A percentile compares a stretch with the other conserved stretches of the same genome.
Conservation (phyloP, 2,888 invertebrate species). For the Drosophila seclusa region DNA sequence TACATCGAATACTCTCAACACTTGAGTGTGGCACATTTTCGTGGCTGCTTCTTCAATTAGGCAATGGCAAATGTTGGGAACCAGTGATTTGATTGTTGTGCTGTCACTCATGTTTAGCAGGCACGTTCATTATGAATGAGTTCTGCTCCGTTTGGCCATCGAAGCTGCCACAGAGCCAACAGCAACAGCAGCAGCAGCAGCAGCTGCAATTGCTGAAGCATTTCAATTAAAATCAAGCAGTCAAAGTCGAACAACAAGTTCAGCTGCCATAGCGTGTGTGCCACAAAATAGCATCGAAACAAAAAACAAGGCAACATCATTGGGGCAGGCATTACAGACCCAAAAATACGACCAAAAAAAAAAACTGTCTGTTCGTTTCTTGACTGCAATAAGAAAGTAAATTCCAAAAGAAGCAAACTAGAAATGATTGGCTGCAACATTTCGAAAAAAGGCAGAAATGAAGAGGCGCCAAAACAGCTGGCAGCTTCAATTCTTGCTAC, state of each 20-base stretch:
- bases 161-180: constrained; percentile 13
- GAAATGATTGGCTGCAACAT: constrained; percentile 35
- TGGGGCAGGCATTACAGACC: neutral
- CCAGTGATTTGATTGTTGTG: constrained; percentile 54
- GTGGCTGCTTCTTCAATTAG: constrained; percentile 52
- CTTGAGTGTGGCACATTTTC: neutral
- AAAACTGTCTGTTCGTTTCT: constrained; percentile 36
- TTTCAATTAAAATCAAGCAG: constrained; percentile 73
- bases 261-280: constrained; percentile 34
- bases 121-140: constrained; percentile 66
- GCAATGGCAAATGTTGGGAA: constrained; percentile 28
- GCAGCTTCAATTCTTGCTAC: constrained; percentile 20
- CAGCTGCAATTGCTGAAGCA: constrained; percentile 60
- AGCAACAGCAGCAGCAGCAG: neutral
- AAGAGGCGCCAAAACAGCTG: constrained; percentile 28
- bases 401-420: constrained; percentile 24
- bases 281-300: constrained; percentile 49
- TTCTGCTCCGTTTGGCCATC: constrained; percentile 68
- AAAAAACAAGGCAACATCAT: constrained; percentile 16
- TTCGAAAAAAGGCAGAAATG: constrained; percentile 11
- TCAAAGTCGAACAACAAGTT: constrained; percentile 45
- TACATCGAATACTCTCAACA: neutral
- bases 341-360: constrained; percentile 10
- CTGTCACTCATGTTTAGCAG: constrained; percentile 59
- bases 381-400: constrained; percentile 35